Evolutionary conservation across 2,113 vertebrate genomes (phyloP).

Genomic region (Ranitomeya imitator): DNA sequence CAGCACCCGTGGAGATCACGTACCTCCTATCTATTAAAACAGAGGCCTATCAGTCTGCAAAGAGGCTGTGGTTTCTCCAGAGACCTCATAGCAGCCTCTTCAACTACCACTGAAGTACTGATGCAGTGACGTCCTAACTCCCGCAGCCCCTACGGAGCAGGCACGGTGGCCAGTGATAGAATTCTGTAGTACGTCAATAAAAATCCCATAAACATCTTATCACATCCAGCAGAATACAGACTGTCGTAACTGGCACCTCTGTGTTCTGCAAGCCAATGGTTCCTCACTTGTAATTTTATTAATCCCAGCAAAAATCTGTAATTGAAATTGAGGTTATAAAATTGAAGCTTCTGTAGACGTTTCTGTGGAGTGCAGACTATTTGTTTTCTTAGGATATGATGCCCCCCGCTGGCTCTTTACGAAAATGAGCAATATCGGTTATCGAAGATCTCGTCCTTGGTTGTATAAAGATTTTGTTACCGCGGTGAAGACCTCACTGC

Average conservation of each 20-base stretch:
- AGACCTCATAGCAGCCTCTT: background rate
- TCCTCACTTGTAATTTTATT: background rate
- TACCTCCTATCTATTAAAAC: too few relatives aligned
- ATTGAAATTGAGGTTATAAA: background rate
- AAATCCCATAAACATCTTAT: too few relatives aligned
- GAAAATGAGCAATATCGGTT: background rate
- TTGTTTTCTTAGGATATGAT: background rate
- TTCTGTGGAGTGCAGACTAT: background rate
- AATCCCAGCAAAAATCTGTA: background rate
- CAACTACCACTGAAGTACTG: background rate
- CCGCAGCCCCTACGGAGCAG: background rate
- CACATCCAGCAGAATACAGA: background rate
- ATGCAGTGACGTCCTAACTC: too few relatives aligned
- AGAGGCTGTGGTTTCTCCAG: too few relatives aligned
- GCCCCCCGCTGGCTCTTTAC: background rate
- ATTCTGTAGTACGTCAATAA: too few relatives aligned
- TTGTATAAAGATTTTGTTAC: too few relatives aligned
- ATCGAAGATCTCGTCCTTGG: too few relatives aligned
- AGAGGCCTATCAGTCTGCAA: too few relatives aligned
- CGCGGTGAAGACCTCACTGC: too few relatives aligned
- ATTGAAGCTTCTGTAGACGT: background rate
- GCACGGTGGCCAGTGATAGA: background rate
- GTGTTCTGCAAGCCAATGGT: background rate
- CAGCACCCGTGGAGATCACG: too few relatives aligned
- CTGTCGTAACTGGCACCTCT: background rate